phyloP scores from a whole-genome alignment of 2,888 invertebrate species.

The Chrysodeixis includens region DNA sequence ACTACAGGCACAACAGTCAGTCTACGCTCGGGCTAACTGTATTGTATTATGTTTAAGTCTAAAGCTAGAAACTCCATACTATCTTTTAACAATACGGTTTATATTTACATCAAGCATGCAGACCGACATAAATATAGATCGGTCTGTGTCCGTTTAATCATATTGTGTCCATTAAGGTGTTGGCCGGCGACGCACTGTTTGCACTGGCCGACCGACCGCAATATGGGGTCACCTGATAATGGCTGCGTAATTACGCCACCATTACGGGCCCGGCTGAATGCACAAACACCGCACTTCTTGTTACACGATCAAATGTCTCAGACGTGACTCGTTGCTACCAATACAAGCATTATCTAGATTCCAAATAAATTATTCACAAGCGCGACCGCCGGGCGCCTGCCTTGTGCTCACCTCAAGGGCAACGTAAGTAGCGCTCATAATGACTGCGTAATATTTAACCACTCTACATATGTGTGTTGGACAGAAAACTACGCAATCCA shows the following conservation, averaged over 20 bases:
- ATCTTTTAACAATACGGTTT: background rate
- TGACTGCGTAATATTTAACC: constrained; percentile 57
- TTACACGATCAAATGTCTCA: constrained; percentile 86
- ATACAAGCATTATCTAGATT: constrained; percentile 83
- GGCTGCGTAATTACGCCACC: constrained; percentile 83
- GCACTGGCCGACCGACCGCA: constrained; percentile 74
- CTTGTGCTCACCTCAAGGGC: constrained; percentile 70
- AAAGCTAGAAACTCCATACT: too few relatives aligned
- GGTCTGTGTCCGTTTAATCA: constrained; percentile 63
- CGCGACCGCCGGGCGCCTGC: constrained; percentile 75
- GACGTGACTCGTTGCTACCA: constrained; percentile 84
- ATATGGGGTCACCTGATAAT: constrained; percentile 88
- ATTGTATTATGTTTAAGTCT: too few relatives aligned
- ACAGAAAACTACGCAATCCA: constrained; percentile 22
- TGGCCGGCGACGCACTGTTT: constrained; percentile 65
- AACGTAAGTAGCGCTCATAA: constrained; percentile 62
- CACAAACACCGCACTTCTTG: constrained; percentile 82
- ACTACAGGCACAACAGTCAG: too few relatives aligned
- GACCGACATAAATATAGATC: constrained; percentile 53
- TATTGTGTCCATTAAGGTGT: constrained; percentile 69
- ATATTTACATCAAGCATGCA: constrained; percentile 4
- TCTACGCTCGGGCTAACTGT: too few relatives aligned
- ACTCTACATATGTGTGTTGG: constrained; percentile 18
- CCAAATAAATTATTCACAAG: constrained; percentile 80
- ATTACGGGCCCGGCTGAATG: constrained; percentile 72